Base-by-base conservation (phyloP, 1,140 invertebrate genomes). In the honey bee (Apis mellifera) region DNA sequence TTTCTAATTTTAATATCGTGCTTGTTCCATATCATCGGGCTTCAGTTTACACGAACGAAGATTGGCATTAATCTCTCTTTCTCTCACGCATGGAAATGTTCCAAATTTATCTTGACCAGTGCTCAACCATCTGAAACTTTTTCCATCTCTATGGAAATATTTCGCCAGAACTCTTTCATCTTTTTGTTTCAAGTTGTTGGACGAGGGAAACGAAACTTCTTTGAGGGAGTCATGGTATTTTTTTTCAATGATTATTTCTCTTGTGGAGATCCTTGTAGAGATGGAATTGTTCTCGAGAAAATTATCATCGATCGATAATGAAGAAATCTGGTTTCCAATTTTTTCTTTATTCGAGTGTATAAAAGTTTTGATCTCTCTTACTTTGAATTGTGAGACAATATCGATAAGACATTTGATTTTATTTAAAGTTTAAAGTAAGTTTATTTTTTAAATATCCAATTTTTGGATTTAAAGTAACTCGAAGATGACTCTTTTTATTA, bases 1-100 rank as follows among this genome's bases (percentile, higher is more conserved):
- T 19, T 73, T 59, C 55, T 73, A 73, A 60, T 73, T 73, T 73
- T 59, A 73, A 73, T 73, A 21, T 21, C 12, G n/a, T n/a, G 21
- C 71, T 7, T 5, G 71, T 23, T 59, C 21, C 32, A 15, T 59
- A 48, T 21, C 9, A 2, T 21, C 26, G 4, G 15, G 17, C 21
- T 15, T n/a, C 8, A 32, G 7, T 60, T 73, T 48, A 48, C 71
- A 8, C 23, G 32, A 48, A 59, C 48, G 26, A 3, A 42, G 32
- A 42, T 15, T 42, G 0, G 5, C 13, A 54, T 72, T 42, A 59
- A 73, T 59, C 70, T 15, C 32, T 42, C 5, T 42, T 3, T 32
- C 32, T 32, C 32, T 32, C 50, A 9, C 50, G 17, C 69, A 54
- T 70, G 48, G 26, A 70, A 32, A 50, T 15, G 66, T 68, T n/a